Evolutionary conservation across 2,888 invertebrate genomes (phyloP), one percentile per base, ranked within the genome.

Genomic region (Apodemia zela): DNA sequence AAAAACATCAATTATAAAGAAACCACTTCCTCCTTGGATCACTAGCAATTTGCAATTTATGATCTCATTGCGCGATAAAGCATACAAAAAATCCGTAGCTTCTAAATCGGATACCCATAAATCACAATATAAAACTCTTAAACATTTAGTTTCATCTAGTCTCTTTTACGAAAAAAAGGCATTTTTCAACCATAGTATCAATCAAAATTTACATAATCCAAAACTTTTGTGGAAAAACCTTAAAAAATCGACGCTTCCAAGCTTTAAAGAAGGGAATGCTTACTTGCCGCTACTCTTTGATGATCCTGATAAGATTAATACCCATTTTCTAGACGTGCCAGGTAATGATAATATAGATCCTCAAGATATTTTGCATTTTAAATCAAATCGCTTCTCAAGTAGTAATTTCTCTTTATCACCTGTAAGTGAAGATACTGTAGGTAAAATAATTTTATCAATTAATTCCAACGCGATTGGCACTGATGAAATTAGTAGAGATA

Each of bases 401-500:
- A 54, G 21, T 15, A 25, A 15, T 25, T 54, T 54, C 15, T 25
- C 15, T 54, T 54, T 54, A 25, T 6, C 15, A n/a, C 45, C 45
- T 45, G 45, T 45, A 45, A 45, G n/a, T 45, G 45, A 45, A n/a
- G 45, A 45, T n/a, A 45, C 15, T n/a, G 15, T 45, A n/a, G 45
- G 45, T n/a, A 45, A 45, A 45, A 45, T 45, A 6, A 45, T 45
- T 45, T 45, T n/a, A n/a, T 45, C 45, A 4, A 45, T n/a, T 7
- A 17, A n/a, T 17, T 47, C 17, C 17, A 47, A 47, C 47, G 47
- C 47, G 10, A 47, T 17, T 17, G 60, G 60, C 42, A 21, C 8
- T 33, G 60, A 60, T 60, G 10, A 38, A 10, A 60, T 60, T n/a
- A 60, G 7, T 60, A 45, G 60, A 21, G 60, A 60, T 11, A 60